Base-by-base conservation (phyloP, 2,888 invertebrate genomes). In the Meteorus colon region DNA sequence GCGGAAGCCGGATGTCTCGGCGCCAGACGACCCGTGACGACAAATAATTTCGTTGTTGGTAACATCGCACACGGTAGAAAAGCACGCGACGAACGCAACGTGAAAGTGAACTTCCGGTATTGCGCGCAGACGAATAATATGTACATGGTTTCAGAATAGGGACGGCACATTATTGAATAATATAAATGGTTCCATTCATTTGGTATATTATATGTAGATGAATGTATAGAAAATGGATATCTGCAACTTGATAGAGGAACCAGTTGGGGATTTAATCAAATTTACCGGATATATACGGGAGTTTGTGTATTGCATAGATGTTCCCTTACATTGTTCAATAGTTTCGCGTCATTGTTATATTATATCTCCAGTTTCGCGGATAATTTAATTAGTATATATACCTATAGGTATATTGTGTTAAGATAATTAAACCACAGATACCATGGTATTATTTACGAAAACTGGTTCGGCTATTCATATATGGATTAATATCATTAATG, bases 1-100 rank as follows among this genome's bases (percentile, higher is more conserved):
- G 48, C 65, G 60, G 71, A 59, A 75, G 71, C 75, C 75, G 75
- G 67, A 75, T 71, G 70, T 75, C 75, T 71, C 65, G 65, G 70
- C 71, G 71, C 75, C 71, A 75, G 75, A 71, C 66, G 34, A 72
- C 72, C 72, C 62, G 24, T 67, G 29, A n/a, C 65, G 60, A 66
- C 68, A 70, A 75, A 75, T 70, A 75, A 63, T 75, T 70, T 75
- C 45, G 12, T 27, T 65, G 10, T n/a, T 19, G 65, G n/a, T 59
- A 24, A 27, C 24, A 41, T 19, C 14, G 37, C 45, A 27, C 51
- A 29, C n/a, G 27, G n/a, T 29, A 51, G 29, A 24, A 24, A 62
- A 62, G 62, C 31, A 55, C 19, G 8, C 55, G 19, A 55, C 24
- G 8, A 55, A 2, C 24, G 19, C 24, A 19, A 55, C 55, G 19